These are phyloP conservation scores for Cataglyphis hispanica DNA, from an alignment of 1,140 invertebrate genomes.

Conservation along the genomic window DNA sequence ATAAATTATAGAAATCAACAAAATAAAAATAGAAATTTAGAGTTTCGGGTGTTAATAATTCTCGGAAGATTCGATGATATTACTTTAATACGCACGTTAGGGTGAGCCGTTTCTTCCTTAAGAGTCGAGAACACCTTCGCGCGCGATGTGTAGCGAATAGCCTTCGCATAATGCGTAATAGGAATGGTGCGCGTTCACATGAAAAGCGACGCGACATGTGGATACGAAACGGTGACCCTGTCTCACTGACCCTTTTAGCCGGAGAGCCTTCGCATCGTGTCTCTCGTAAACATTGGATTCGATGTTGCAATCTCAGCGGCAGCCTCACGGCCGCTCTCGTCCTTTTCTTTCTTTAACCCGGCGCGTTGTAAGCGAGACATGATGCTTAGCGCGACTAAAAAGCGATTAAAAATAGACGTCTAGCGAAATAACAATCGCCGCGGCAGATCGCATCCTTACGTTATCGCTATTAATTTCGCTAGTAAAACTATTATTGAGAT, in stretches of 20 bases:
- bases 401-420: conserved; percentile 44
- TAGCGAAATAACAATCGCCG: conserved; percentile 1
- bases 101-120: background rate
- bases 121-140: conserved; percentile 24
- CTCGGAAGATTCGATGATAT: background rate
- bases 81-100: background rate
- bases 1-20: too few species aligned
- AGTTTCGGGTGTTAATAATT: background rate
- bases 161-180: conserved; percentile 58
- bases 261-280: conserved; percentile 66
- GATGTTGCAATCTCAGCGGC: conserved; percentile 68
- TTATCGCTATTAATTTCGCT: background rate
- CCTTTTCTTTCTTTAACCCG: conserved; percentile 49
- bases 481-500: background rate
- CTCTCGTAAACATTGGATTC: conserved; percentile 67
- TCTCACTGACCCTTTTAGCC: conserved; percentile 79
- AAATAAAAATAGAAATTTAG: background rate
- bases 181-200: conserved; percentile 55
- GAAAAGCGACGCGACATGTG: conserved; percentile 29
- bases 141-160: conserved; percentile 22
- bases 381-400: conserved; percentile 15
- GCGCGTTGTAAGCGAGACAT: background rate
- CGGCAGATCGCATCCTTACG: background rate
- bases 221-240: conserved; percentile 75
- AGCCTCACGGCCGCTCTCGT: conserved; percentile 25